These are phyloP conservation scores for Calidris pugnax DNA, from an alignment of 2,113 vertebrate genomes.

Conservation along the genomic window DNA sequence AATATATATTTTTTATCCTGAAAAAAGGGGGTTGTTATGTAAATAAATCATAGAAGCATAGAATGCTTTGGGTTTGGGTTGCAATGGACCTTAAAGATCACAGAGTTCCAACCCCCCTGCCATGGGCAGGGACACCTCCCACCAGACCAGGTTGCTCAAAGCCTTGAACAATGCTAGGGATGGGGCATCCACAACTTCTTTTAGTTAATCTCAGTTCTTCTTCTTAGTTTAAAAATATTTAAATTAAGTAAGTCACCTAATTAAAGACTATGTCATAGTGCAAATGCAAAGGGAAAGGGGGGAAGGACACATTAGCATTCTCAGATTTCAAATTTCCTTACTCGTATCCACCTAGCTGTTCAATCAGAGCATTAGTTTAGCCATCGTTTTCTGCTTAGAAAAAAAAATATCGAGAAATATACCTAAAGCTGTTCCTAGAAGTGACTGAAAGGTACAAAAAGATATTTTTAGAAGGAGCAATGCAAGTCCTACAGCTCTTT, in stretches of 20 bases:
- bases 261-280: background rate
- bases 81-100: background rate
- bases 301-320: background rate
- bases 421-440: background rate
- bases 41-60: background rate
- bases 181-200: background rate
- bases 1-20: background rate
- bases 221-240: background rate
- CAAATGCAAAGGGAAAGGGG: background rate
- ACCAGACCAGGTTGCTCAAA: background rate
- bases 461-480: background rate
- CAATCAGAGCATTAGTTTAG: background rate
- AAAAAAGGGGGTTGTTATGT: background rate
- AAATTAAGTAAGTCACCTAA: background rate
- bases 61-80: background rate
- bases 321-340: background rate
- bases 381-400: background rate
- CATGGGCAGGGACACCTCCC: background rate
- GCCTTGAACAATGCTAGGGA: background rate
- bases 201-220: background rate
- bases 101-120: background rate
- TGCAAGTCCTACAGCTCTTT: background rate
- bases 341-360: background rate
- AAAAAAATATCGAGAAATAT: background rate
- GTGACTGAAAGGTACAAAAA: background rate